Evolutionary conservation across 1,140 invertebrate genomes (phyloP).

Genomic region (Aphis craccivora): DNA sequence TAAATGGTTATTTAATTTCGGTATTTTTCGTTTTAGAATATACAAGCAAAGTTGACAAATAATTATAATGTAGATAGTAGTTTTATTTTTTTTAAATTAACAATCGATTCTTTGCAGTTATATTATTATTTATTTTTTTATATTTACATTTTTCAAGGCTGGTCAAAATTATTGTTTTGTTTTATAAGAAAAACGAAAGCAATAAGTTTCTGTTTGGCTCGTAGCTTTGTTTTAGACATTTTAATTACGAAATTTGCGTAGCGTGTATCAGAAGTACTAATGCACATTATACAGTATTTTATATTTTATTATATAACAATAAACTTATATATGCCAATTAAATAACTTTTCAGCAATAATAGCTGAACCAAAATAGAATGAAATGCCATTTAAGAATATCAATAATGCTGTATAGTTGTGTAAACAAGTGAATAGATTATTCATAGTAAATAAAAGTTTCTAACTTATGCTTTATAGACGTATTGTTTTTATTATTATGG

Average conservation of each 20-base stretch:
- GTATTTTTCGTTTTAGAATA: background rate
- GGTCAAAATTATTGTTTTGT: background rate
- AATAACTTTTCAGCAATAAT: background rate
- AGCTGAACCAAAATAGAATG: background rate
- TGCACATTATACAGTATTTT: background rate
- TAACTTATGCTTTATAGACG: background rate
- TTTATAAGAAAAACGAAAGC: background rate
- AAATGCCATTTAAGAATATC: background rate
- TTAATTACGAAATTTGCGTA: background rate
- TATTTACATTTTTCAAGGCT: background rate
- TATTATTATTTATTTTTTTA: background rate
- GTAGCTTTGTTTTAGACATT: background rate
- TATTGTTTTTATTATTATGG: background rate
- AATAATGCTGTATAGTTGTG: background rate
- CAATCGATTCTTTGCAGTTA: background rate
- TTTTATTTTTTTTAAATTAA: background rate
- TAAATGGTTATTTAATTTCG: background rate
- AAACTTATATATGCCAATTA: background rate
- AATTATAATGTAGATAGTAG: background rate
- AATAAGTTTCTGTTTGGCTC: background rate
- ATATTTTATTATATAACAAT: background rate
- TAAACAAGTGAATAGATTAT: background rate
- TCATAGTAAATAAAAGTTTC: background rate
- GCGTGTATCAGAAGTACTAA: background rate
- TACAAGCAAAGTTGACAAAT: background rate